Base-by-base conservation (phyloP, 2,797 vertebrate species). In the Poecilia wingei region DNA sequence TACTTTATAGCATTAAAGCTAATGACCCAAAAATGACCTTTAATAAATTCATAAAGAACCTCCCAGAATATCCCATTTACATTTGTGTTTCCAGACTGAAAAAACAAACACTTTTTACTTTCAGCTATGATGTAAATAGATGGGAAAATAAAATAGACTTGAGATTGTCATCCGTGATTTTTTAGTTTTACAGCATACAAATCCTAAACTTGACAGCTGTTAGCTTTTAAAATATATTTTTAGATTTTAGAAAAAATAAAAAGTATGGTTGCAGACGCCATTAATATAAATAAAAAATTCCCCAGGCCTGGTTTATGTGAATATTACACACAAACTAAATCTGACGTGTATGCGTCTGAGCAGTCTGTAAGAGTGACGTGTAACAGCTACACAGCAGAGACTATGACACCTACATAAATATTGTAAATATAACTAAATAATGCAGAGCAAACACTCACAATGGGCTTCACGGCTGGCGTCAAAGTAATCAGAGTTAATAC, bases 311-410 rank as follows among this genome's bases (percentile, higher is more conserved):
- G 68, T 7, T 70, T 25, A 28, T 45, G n/a, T 28, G 25, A 28
- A 45, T 28, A 46, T n/a, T 0, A 47, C 3, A 73, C 1, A 39
- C 10, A 45, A 45, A 28, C 31, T 74, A 59, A 46, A 46, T 72
- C 10, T 86, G 74, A 82, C 82, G 46, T 80, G 69, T 41, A 20
- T 57, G 53, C 31, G 10, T 86, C 22, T 83, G 81, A 82, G 87
- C 75, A 77, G 78, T 39, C 73, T 77, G 16, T 92, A 94, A 95
- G 92, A 94, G 92, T 95, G 95, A 95, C 94, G 95, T 95, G 95
- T 94, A 89, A 95, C 90, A 93, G 82, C 89, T 84, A 83, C 78
- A 78, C 45, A 73, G 72, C 75, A 59, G 25, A 80, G 66, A 66
- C 49, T 22, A 22, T 6, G 71, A 78, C 66, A 55, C 71, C 43